Evolutionary conservation across 2,797 vertebrate species (phyloP), one percentile per base, ranked within the genome.

Genomic region (Neoniphon sammara): DNA sequence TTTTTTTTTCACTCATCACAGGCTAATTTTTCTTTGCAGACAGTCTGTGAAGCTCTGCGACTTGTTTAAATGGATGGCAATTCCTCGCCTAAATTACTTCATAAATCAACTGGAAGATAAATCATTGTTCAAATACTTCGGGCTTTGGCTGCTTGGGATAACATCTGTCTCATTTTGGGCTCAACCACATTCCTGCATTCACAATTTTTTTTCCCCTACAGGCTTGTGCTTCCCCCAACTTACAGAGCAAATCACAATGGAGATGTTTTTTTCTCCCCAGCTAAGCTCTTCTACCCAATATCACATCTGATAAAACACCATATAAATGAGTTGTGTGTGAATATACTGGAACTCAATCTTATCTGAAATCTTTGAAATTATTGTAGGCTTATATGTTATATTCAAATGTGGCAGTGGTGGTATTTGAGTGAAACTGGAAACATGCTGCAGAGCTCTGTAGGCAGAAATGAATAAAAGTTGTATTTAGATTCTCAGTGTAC

Each of bases 121-220:
- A 73, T 82, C 50, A 15, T 68, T 52, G 63, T 73, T 77, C 27
- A 76, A 60, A 78, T 79, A 70, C 70, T 46, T 31, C 17, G 70
- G 61, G 52, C 71, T 75, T 23, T 65, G 66, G 70, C 44, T 68
- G 62, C 70, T 50, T 44, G 25, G 44, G 57, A 77, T 74, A 80
- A 78, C 84, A 82, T 82, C 82, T 75, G 85, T 56, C 62, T 75
- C 58, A 73, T 85, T 82, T 72, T 83, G 66, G 36, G 62, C 65
- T 73, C 10, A 20, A 50, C 60, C 62, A 34, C 57, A 52, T 44
- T 39, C 27, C 14, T 8, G 5, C 25, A 60, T 72, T 59, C 44
- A 47, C 17, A 71, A 21, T 65, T 73, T 66, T 50, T 20, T 55
- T n/a, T n/a, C 5, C 15, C 52, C n/a, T n/a, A 8, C 3, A 10